phyloP scores from a whole-genome alignment of 2,113 vertebrate species.

The Erythrocercus mccallii region DNA sequence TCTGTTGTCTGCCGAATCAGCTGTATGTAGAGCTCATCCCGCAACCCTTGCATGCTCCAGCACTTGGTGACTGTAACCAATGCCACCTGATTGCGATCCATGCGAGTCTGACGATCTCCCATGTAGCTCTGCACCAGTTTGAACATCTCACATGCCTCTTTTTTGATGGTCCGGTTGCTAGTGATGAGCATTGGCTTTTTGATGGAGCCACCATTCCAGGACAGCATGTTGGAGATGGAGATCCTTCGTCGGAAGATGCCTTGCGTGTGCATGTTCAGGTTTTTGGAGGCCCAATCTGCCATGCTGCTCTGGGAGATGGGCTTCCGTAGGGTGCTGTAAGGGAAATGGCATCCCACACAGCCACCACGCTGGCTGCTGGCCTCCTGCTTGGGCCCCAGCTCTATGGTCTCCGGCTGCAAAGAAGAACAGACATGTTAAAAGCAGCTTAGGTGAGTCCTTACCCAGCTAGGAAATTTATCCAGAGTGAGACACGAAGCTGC shows the following conservation, averaged over 20 bases:
- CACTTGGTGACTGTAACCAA: slow-evolving; percentile 85
- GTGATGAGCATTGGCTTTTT: slow-evolving; percentile 92
- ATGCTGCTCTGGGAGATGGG: slow-evolving; percentile 84
- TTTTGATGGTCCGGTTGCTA: slow-evolving; percentile 81
- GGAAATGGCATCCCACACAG: slow-evolving; percentile 66
- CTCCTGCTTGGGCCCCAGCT: slow-evolving; percentile 74
- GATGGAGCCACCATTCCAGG: slow-evolving; percentile 88
- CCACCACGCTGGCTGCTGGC: slow-evolving; percentile 58
- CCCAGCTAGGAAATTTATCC: neutral
- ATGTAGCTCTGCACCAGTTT: slow-evolving; percentile 91
- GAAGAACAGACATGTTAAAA: neutral
- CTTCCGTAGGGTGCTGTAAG: slow-evolving; percentile 79
- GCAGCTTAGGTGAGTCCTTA: neutral
- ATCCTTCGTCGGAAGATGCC: slow-evolving; percentile 88
- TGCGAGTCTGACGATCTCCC: slow-evolving; percentile 86
- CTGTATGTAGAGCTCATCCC: slow-evolving; percentile 89
- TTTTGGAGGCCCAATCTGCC: slow-evolving; percentile 90
- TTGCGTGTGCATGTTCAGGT: slow-evolving; percentile 91
- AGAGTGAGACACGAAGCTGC: neutral
- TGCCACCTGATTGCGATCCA: slow-evolving; percentile 82
- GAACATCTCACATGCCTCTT: slow-evolving; percentile 91
- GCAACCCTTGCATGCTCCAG: slow-evolving; percentile 85
- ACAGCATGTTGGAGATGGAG: slow-evolving; percentile 90
- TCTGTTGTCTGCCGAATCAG: slow-evolving; percentile 88
- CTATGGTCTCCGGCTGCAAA: slow-evolving; percentile 71